Percentiles rank a stretch among this genome's conserved stretches.
Evolutionary conservation across 1,140 invertebrate genomes (phyloP).

Genomic region (Drosophila obscura): DNA sequence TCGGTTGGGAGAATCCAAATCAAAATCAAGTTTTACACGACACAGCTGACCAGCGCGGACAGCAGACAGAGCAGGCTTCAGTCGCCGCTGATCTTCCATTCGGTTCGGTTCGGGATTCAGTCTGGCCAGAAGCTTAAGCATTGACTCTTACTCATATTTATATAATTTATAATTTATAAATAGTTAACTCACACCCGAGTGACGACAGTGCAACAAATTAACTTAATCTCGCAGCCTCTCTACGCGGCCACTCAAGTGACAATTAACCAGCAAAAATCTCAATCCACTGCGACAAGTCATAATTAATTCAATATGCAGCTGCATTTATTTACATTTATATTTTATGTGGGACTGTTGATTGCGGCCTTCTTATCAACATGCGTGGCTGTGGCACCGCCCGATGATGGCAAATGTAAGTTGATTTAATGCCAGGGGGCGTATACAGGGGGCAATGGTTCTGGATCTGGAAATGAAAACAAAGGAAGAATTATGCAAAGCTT

Average conservation of each 20-base stretch:
- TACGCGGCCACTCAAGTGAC: too few species aligned
- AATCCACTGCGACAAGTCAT: neutral
- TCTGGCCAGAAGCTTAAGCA: conserved; percentile 12
- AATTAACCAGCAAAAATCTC: too few species aligned
- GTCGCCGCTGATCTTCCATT: conserved; percentile 66
- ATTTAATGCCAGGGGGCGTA: conserved; percentile 10
- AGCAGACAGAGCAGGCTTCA: conserved; percentile 24
- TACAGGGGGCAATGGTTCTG: neutral
- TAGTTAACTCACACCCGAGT: neutral
- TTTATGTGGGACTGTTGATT: conserved; percentile 23
- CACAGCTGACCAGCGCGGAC: conserved; percentile 2
- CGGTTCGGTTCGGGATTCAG: conserved; percentile 38
- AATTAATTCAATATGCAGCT: conserved; percentile 43
- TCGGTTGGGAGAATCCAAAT: conserved; percentile 26
- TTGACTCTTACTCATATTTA: neutral
- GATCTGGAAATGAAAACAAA: conserved; percentile 6
- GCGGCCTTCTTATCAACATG: conserved; percentile 57
- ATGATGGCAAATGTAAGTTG: conserved; percentile 82
- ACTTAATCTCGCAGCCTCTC: conserved; percentile 4
- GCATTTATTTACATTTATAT: conserved; percentile 33
- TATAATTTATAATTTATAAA: neutral
- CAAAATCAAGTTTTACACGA: conserved; percentile 49
- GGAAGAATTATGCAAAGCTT: neutral
- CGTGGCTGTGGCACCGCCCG: conserved; percentile 44
- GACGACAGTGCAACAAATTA: neutral